A percentile compares a stretch with the other conserved stretches of the same genome.
Conservation (phyloP, 92 coral and sea anemone genomes). For the Epizoanthus stellaris region DNA sequence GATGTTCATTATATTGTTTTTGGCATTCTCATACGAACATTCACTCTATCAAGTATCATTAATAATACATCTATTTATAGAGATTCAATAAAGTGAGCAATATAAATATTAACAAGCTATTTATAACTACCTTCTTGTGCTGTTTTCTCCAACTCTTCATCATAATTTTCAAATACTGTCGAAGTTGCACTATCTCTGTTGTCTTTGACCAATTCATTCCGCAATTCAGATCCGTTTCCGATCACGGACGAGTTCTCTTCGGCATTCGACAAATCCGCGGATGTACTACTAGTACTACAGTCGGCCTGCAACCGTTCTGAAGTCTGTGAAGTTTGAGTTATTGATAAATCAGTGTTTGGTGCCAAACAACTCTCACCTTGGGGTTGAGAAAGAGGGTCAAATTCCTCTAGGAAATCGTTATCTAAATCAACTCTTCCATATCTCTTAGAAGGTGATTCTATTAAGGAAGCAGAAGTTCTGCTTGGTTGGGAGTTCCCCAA, state of each 20-base stretch:
- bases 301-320: conserved; percentile 16
- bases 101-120: neutral
- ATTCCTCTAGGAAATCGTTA: conserved; percentile 59
- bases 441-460: conserved; percentile 63
- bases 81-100: too few species aligned
- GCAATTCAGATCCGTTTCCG: neutral
- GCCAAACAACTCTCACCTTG: conserved; percentile 6
- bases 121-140: conserved; percentile 53
- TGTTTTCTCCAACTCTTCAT: conserved; percentile 58
- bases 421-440: conserved; percentile 72
- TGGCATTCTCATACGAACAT: too few species aligned
- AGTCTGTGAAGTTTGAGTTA: conserved; percentile 14
- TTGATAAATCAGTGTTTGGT: neutral
- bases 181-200: conserved; percentile 42
- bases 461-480: conserved; percentile 21
- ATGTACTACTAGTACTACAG: neutral
- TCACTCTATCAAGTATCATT: too few species aligned
- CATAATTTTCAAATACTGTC: conserved; percentile 39
- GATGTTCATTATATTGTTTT: too few species aligned
- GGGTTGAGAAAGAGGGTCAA: conserved; percentile 71
- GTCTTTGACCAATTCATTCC: neutral
- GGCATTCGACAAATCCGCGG: neutral
- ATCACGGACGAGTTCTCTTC: conserved; percentile 6
- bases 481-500: conserved; percentile 28
- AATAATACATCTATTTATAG: too few species aligned